These are phyloP conservation scores for Cheilosia impressa DNA, from an alignment of 2,888 invertebrate species.

Conservation along the genomic window DNA sequence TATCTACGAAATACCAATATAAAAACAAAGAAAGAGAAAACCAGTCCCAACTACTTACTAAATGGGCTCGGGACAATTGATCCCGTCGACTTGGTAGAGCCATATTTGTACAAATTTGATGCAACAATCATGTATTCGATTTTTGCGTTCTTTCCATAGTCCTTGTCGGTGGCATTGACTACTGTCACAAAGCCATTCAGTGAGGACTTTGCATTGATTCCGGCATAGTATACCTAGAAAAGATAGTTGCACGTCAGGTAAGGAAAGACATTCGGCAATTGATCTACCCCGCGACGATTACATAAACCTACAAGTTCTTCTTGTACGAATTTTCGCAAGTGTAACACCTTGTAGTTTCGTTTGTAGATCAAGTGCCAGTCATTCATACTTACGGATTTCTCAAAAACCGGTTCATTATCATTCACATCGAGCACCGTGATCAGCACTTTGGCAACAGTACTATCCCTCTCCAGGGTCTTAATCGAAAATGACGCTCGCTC, in stretches of 20 bases:
- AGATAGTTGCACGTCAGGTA: conserved; percentile 16
- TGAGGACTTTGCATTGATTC: conserved; percentile 90
- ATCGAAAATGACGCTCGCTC: conserved; percentile 84
- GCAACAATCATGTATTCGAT: conserved; percentile 92
- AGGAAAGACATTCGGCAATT: too few species aligned
- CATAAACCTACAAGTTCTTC: too few species aligned
- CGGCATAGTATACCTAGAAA: conserved; percentile 83
- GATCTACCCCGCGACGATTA: too few species aligned
- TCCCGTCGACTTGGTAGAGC: conserved; percentile 90
- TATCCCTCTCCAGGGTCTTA: conserved; percentile 85
- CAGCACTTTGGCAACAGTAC: conserved; percentile 89
- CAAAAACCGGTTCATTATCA: conserved; percentile 92
- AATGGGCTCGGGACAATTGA: conserved; percentile 96
- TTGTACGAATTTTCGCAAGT: too few species aligned
- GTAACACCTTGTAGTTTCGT: too few species aligned
- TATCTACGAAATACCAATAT: conserved; percentile 76
- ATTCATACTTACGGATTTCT: conserved; percentile 81
- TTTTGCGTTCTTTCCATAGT: conserved; percentile 92
- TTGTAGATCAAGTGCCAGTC: too few species aligned
- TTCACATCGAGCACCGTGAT: conserved; percentile 92
- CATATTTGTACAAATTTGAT: conserved; percentile 92
- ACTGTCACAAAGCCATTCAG: conserved; percentile 90
- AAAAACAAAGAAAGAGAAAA: not conserved
- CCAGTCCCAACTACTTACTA: conserved; percentile 72
- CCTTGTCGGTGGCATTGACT: conserved; percentile 92